Evolutionary conservation across 2,888 invertebrate genomes (phyloP), one percentile per base, ranked within the genome.

Genomic region (Synergus japonicus): DNA sequence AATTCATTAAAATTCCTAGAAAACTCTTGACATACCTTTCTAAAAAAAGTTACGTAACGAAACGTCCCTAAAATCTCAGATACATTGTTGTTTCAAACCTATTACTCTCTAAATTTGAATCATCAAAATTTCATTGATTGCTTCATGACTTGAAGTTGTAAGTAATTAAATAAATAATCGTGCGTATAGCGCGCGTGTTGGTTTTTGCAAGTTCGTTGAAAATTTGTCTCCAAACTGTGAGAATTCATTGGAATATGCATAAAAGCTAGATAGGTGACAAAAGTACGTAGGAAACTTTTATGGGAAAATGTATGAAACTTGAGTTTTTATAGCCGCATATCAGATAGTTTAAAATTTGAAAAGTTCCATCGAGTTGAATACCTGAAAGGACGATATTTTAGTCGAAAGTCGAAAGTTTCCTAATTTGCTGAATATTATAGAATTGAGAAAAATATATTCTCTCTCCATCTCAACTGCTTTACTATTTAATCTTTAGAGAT

Each of bases 401-500:
- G 54, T 9, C 12, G n/a, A 58, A 65, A n/a, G 15, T 65, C 12
- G 54, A 58, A 65, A 41, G 15, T 41, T 69, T 49, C 29, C 29
- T 15, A 49, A 69, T 69, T 69, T 49, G 49, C 29, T 49, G 69
- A 8, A 54, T 29, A 29, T 29, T 2, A 29, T 29, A 29, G 22
- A 37, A 37, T 37, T 3, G 15, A 37, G 69, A 69, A 29, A 69
- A 69, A 49, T 29, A 49, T 49, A 29, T 29, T 15, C 29, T 10
- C 46, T 12, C 22, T 67, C 3, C 0, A 12, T 58, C 54, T 58
- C 8, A 29, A 22, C 15, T 49, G 8, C 13, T 15, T 37, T 13
- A 69, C 29, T 29, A 69, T 69, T 69, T 69, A 49, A 69, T 49
- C 49, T 69, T 69, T 49, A 49, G 15, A 29, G 29, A 69, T 46